These are phyloP conservation scores for Theretra japonica DNA, from an alignment of 2,888 invertebrate genomes.

Conservation along the genomic window DNA sequence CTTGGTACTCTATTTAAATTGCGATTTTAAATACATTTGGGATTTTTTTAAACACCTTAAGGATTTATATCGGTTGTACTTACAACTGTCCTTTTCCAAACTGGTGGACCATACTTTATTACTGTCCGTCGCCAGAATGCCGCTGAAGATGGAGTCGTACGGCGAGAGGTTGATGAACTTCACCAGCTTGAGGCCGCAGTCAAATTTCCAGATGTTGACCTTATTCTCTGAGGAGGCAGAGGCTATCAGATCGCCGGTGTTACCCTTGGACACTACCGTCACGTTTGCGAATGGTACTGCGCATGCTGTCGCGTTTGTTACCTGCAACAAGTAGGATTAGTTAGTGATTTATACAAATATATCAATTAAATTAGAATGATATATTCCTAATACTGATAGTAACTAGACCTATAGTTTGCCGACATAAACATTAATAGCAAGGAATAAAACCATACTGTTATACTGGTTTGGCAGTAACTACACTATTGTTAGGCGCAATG, in stretches of 20 bases:
- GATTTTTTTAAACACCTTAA: no score
- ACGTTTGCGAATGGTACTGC: constrained; percentile 85
- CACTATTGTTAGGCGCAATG: no score
- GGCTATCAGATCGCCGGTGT: constrained; percentile 84
- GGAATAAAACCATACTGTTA: no score
- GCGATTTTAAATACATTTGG: no score
- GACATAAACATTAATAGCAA: no score
- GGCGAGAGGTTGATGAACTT: constrained; percentile 84
- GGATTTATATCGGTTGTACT: constrained; percentile 47
- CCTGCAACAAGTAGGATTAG: constrained; percentile 52
- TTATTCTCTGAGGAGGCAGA: constrained; percentile 86
- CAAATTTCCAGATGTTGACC: constrained; percentile 93
- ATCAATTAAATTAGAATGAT: not conserved
- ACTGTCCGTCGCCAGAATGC: constrained; percentile 70
- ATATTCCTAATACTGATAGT: no score
- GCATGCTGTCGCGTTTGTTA: constrained; percentile 93
- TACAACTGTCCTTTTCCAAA: constrained; percentile 77
- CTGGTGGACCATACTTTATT: constrained; percentile 79
- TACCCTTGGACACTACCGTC: constrained; percentile 85
- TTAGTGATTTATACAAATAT: not conserved
- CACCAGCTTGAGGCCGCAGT: constrained; percentile 89
- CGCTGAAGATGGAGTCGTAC: constrained; percentile 80
- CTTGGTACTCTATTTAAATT: no score
- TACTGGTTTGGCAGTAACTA: no score
- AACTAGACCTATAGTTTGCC: no score